Evolutionary conservation across 2,888 invertebrate species (phyloP).

Genomic region (Operophtera brumata): DNA sequence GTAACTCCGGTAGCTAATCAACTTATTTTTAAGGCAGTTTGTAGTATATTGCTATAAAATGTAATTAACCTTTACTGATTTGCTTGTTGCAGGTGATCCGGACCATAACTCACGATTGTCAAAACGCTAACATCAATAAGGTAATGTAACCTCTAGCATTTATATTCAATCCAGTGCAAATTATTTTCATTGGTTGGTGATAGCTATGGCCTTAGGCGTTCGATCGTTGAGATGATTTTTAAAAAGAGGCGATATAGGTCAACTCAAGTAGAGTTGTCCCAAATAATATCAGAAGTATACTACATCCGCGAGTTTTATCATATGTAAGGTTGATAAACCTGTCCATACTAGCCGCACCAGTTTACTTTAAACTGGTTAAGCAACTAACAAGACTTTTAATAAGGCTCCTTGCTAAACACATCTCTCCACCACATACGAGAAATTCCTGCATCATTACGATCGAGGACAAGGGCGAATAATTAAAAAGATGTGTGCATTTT

Average conservation of each 20-base stretch:
- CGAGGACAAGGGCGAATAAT: slow-evolving; percentile 28
- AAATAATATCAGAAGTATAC: slow-evolving; percentile 75
- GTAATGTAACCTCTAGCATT: slow-evolving; percentile 49
- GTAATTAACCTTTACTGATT: slow-evolving; percentile 34
- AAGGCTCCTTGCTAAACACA: slow-evolving; percentile 58
- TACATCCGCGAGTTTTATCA: slow-evolving; percentile 72
- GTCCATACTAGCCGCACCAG: slow-evolving; percentile 59
- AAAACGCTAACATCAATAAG: slow-evolving; percentile 45
- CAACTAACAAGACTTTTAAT: slow-evolving; percentile 62
- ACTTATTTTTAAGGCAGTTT: not conserved
- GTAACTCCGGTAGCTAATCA: not conserved
- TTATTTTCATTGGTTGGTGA: not conserved
- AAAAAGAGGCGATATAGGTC: slow-evolving; percentile 23
- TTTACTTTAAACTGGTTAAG: slow-evolving; percentile 66
- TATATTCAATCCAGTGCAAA: not conserved
- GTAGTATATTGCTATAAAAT: slow-evolving; percentile 9
- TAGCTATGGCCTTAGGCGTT: not conserved
- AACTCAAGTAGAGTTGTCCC: slow-evolving; percentile 42
- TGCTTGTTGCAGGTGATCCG: slow-evolving; percentile 54
- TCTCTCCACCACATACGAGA: slow-evolving; percentile 46
- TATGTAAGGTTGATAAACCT: slow-evolving; percentile 70
- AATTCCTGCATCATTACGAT: slow-evolving; percentile 41
- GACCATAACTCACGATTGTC: slow-evolving; percentile 37
- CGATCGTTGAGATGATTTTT: not conserved
- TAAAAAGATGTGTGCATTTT: slow-evolving; percentile 10